phyloP scores from a whole-genome alignment of 2,888 invertebrate genomes.

The Lepetodrilus schrolli region DNA sequence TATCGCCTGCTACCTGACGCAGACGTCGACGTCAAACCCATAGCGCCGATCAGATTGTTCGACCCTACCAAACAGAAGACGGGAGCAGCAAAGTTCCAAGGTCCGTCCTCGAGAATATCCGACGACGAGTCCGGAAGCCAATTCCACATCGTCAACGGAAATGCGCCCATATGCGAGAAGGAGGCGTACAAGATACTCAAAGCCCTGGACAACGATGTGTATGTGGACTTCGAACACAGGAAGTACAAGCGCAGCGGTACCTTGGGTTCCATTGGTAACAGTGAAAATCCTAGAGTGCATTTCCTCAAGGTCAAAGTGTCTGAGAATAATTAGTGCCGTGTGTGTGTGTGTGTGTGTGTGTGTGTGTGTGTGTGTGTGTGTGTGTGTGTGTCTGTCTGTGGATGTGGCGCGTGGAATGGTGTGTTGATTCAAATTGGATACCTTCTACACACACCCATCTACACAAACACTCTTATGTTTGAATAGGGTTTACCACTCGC shows the following conservation, averaged over 20 bases:
- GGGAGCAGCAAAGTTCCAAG: slow-evolving; percentile 36
- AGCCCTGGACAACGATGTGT: slow-evolving; percentile 44
- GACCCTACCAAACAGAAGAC: slow-evolving; percentile 13
- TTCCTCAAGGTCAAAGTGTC: slow-evolving; percentile 40
- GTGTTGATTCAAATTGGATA: no score
- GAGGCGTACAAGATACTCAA: slow-evolving; percentile 38
- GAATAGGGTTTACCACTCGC: no score
- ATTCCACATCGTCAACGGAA: slow-evolving; percentile 37
- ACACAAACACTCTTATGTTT: no score
- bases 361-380: no score
- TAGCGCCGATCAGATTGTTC: not conserved
- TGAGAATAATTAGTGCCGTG: no score
- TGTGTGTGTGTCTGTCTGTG: no score
- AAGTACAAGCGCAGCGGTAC: slow-evolving; percentile 37
- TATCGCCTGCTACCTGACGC: no score
- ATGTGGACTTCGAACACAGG: slow-evolving; percentile 41
- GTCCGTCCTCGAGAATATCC: slow-evolving; percentile 37
- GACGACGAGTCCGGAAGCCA: slow-evolving; percentile 36
- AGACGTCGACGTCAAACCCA: not conserved
- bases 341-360: no score
- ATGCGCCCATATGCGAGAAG: not conserved
- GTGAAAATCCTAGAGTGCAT: slow-evolving; percentile 40
- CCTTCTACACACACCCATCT: no score
- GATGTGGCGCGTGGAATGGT: no score
- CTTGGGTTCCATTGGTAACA: not conserved